phyloP scores from a whole-genome alignment of 2,113 vertebrate species.

The Lipophrys pholis region DNA sequence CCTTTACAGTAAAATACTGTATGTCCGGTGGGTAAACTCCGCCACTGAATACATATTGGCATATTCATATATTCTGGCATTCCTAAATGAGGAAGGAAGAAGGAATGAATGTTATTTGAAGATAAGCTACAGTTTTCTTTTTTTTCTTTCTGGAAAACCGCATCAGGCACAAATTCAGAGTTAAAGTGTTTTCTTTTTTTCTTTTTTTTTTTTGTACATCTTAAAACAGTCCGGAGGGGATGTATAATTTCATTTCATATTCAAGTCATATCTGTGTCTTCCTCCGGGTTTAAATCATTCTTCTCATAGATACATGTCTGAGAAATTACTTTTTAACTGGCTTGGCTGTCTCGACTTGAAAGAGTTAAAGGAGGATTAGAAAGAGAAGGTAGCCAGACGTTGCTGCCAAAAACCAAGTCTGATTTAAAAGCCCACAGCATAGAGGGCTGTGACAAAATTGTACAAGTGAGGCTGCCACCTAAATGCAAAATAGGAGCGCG shows the following conservation, averaged over 20 bases:
- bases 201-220: too few relatives aligned
- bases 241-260: constrained; percentile 1
- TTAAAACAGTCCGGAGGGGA: background rate
- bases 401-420: constrained; percentile 47
- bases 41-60: too few relatives aligned
- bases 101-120: too few relatives aligned
- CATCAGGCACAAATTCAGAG: too few relatives aligned
- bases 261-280: constrained; percentile 2
- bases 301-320: background rate
- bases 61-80: too few relatives aligned
- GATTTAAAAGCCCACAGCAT: constrained; percentile 34
- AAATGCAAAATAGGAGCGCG: constrained; percentile 23
- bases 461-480: background rate
- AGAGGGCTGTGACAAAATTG: constrained; percentile 28
- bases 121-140: too few relatives aligned
- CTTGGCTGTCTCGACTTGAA: background rate
- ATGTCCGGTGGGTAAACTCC: too few relatives aligned
- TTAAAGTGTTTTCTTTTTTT: too few relatives aligned
- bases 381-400: background rate
- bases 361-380: constrained; percentile 35
- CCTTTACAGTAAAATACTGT: too few relatives aligned
- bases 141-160: too few relatives aligned
- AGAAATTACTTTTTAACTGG: constrained; percentile 13
- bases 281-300: background rate
- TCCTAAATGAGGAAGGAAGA: too few relatives aligned